Percentiles rank a stretch among this genome's conserved stretches.
These are phyloP conservation scores for Elgaria multicarinata DNA, from an alignment of 2,113 vertebrate genomes.

Conservation along the genomic window DNA sequence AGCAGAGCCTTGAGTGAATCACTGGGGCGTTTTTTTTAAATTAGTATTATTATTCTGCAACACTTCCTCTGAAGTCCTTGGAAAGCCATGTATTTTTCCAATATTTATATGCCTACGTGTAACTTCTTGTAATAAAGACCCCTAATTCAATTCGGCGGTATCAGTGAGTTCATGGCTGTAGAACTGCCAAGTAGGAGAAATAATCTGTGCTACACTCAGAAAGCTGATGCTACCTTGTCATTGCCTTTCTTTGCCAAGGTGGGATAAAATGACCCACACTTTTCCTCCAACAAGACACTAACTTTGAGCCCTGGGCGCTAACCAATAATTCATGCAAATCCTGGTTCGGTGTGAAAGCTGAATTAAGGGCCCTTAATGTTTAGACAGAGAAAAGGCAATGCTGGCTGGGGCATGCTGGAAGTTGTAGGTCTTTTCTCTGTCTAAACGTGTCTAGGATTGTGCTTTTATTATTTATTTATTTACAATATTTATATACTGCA, in stretches of 20 bases:
- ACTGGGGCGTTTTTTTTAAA: neutral
- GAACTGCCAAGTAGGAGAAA: neutral
- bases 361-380: too few species aligned
- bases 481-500: too few species aligned
- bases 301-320: neutral
- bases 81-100: conserved; percentile 80
- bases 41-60: conserved; percentile 52
- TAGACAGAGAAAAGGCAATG: too few species aligned
- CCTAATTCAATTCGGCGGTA: conserved; percentile 31
- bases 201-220: neutral
- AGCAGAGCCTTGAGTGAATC: conserved; percentile 51
- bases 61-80: conserved; percentile 66
- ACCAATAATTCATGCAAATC: neutral
- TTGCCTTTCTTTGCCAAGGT: neutral
- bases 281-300: neutral
- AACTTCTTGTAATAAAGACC: conserved; percentile 79
- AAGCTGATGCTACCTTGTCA: too few species aligned
- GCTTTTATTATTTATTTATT: too few species aligned
- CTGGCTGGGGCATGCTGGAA: too few species aligned
- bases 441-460: too few species aligned
- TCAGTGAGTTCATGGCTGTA: neutral
- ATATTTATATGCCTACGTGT: conserved; percentile 74
- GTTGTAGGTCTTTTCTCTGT: too few species aligned
- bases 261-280: neutral
- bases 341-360: too few species aligned